A percentile compares a stretch with the other conserved stretches of the same genome.
These are phyloP conservation scores for Lepus oiostolus DNA, from an alignment of 2,797 vertebrate genomes.

Conservation along the genomic window DNA sequence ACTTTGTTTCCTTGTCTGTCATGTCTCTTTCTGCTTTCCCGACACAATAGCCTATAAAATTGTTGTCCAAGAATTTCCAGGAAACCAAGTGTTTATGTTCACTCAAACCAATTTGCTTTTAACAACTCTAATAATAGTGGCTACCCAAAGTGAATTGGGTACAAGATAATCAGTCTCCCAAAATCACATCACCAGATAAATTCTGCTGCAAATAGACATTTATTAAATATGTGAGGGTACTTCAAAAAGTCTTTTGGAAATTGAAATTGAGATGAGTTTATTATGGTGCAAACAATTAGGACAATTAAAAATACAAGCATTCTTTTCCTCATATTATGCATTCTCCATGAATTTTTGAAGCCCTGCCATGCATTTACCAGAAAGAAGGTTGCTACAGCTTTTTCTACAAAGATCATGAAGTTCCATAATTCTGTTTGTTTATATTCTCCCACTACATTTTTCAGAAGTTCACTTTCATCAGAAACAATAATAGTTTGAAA, in stretches of 20 bases:
- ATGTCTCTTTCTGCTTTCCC: conserved; percentile 1
- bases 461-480: not conserved
- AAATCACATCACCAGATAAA: not conserved
- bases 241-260: too few relatives aligned
- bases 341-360: too few relatives aligned
- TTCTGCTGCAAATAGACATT: not conserved
- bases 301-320: too few relatives aligned
- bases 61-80: not conserved
- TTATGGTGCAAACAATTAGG: too few relatives aligned
- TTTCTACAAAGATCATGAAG: not conserved
- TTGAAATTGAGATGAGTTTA: too few relatives aligned
- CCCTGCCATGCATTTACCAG: not conserved
- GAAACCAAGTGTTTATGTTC: not conserved
- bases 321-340: too few relatives aligned
- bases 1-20: conserved; percentile 22
- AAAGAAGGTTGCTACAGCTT: not conserved
- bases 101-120: not conserved
- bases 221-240: not conserved
- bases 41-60: not conserved
- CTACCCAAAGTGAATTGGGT: not conserved
- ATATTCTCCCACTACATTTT: not conserved
- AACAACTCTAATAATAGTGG: not conserved
- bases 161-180: not conserved
- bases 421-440: not conserved
- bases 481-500: not conserved